These are phyloP conservation scores for Microtus oregoni DNA, from an alignment of 2,113 vertebrate species.

Conservation along the genomic window DNA sequence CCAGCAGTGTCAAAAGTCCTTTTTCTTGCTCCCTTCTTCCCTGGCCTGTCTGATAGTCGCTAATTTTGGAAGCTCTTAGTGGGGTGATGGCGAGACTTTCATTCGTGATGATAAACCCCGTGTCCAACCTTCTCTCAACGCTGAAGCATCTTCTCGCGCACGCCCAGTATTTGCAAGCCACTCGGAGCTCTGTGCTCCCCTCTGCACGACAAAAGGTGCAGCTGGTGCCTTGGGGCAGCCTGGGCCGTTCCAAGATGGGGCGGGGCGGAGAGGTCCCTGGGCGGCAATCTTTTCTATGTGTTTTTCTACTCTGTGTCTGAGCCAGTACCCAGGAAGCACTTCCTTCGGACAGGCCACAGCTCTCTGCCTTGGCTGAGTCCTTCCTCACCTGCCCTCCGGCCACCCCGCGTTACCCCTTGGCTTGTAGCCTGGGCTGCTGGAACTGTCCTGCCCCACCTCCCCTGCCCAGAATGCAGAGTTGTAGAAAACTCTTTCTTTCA, in stretches of 20 bases:
- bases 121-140: too few species aligned
- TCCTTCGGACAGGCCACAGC: not conserved
- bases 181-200: not conserved
- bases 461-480: not conserved
- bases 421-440: not conserved
- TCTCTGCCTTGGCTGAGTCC: not conserved
- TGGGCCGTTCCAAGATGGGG: not conserved
- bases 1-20: not conserved
- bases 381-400: not conserved
- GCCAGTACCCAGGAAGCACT: not conserved
- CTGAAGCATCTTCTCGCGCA: not conserved
- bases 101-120: not conserved
- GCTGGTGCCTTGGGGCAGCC: fast-evolving
- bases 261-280: not conserved
- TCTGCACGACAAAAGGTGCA: fast-evolving
- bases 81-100: too few species aligned
- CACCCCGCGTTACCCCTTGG: too few species aligned
- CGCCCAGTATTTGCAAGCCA: not conserved
- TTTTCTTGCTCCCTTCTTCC: not conserved
- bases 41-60: not conserved
- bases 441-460: not conserved
- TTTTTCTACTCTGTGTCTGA: not conserved
- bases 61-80: not conserved
- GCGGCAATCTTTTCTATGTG: not conserved
- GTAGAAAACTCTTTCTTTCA: not conserved